A percentile compares a stretch with the other conserved stretches of the same genome.
Conservation (phyloP, 2,888 invertebrate genomes). For the Galerucella pusilla region DNA sequence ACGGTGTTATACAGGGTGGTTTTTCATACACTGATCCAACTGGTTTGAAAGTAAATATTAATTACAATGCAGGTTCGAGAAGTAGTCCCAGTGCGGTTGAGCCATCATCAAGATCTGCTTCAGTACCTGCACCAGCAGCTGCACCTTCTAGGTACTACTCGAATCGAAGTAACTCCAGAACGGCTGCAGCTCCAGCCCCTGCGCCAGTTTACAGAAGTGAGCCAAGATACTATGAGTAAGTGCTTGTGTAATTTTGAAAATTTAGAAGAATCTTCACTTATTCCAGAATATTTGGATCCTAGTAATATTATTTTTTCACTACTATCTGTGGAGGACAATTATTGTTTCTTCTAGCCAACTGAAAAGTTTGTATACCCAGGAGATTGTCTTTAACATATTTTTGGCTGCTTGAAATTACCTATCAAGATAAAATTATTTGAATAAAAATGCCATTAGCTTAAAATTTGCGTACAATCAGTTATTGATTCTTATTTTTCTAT, state of each 20-base stretch:
- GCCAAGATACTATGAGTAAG: slow-evolving; percentile 46
- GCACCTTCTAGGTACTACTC: slow-evolving; percentile 35
- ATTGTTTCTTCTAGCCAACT: no score
- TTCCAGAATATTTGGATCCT: no score
- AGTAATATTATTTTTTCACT: no score
- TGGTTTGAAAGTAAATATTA: slow-evolving; percentile 63
- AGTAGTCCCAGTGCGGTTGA: slow-evolving; percentile 28
- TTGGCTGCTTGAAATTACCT: no score
- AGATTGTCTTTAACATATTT: no score
- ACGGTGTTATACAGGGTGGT: slow-evolving; percentile 61
- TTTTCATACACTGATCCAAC: slow-evolving; percentile 65
- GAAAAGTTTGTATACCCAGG: no score
- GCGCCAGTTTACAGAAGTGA: slow-evolving; percentile 42
- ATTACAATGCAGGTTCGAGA: slow-evolving; percentile 63
- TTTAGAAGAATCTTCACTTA: no score
- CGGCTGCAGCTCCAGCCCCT: slow-evolving; percentile 31
- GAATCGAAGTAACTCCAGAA: slow-evolving; percentile 29
- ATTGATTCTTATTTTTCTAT: slow-evolving; percentile 9
- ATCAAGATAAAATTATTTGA: no score
- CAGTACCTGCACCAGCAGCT: slow-evolving; percentile 13
- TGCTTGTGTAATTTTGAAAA: no score
- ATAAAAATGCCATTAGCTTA: no score
- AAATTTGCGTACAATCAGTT: neutral
- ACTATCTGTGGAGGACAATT: no score
- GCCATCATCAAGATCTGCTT: slow-evolving; percentile 19